Conservation (phyloP, 1,140 invertebrate genomes). For the Camponotus floridanus region DNA sequence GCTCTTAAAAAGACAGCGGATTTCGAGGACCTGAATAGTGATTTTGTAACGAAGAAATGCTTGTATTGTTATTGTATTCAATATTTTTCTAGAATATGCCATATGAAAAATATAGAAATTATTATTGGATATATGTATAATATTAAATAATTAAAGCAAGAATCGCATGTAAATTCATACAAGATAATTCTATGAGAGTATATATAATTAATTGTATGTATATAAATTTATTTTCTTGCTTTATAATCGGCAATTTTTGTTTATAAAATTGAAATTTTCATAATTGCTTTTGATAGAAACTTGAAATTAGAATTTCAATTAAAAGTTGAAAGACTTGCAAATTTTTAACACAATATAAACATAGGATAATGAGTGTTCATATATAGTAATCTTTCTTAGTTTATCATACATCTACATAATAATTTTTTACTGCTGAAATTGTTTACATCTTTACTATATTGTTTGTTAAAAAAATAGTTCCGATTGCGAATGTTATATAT, state of each 20-base stretch:
- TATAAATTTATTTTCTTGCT: conserved; percentile 5
- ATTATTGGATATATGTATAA: conserved; percentile 1
- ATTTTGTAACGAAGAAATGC: too few species aligned
- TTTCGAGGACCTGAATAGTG: too few species aligned
- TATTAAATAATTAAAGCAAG: conserved; percentile 21
- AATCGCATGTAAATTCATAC: not conserved
- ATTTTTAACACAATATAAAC: conserved; percentile 5
- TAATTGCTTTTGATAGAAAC: not conserved
- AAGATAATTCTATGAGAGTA: not conserved
- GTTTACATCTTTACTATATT: not conserved
- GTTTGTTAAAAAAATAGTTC: conserved; percentile 11
- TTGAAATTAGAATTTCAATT: conserved; percentile 7
- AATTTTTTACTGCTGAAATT: conserved; percentile 36
- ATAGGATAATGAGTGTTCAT: conserved; percentile 18
- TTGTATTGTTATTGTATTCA: conserved; percentile 50
- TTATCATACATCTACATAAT: conserved; percentile 36
- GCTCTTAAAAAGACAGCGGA: too few species aligned
- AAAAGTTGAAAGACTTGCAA: conserved; percentile 12
- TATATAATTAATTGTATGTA: conserved; percentile 30
- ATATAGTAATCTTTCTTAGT: conserved; percentile 30
- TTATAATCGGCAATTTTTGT: not conserved
- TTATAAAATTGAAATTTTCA: conserved; percentile 4
- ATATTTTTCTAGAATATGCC: conserved; percentile 45
- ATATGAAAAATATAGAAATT: conserved; percentile 32
- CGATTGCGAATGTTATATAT: not conserved